phyloP scores from a whole-genome alignment of 2,888 invertebrate genomes.

The Patella depressa region DNA sequence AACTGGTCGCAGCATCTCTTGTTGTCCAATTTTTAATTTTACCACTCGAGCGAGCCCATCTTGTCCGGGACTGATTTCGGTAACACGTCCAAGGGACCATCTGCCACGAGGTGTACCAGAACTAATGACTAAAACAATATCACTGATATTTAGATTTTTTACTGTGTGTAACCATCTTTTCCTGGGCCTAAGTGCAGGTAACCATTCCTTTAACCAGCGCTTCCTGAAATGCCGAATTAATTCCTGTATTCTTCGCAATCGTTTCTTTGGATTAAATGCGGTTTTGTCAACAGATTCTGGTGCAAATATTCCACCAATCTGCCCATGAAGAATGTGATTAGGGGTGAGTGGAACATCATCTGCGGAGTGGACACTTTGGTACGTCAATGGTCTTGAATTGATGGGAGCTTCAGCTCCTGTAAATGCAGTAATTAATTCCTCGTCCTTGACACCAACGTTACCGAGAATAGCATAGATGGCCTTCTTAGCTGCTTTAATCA shows the following conservation, averaged over 20 bases:
- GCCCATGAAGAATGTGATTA: conserved; percentile 28
- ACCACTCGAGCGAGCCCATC: conserved; percentile 7
- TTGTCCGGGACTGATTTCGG: background rate
- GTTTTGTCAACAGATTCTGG: too few species aligned
- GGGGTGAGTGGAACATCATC: conserved; percentile 22
- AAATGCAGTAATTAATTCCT: too few species aligned
- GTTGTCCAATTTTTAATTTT: background rate
- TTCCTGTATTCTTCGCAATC: too few species aligned
- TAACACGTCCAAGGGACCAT: background rate
- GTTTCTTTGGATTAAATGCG: too few species aligned
- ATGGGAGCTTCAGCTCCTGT: too few species aligned
- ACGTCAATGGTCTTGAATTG: too few species aligned
- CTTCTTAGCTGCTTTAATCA: conserved; percentile 32
- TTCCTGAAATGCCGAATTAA: background rate
- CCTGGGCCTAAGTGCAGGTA: background rate
- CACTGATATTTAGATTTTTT: background rate
- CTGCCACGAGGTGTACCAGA: background rate
- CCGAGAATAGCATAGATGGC: conserved; percentile 19
- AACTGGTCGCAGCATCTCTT: background rate
- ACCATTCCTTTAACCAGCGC: conserved; percentile 8
- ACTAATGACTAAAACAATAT: conserved; percentile 6
- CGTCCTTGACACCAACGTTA: background rate
- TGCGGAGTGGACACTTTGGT: background rate
- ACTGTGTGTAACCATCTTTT: background rate
- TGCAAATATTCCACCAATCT: conserved; percentile 13